A percentile compares a stretch with the other conserved stretches of the same genome.
These are phyloP conservation scores for Spodoptera exigua DNA, from an alignment of 2,888 invertebrate genomes.

Conservation along the genomic window DNA sequence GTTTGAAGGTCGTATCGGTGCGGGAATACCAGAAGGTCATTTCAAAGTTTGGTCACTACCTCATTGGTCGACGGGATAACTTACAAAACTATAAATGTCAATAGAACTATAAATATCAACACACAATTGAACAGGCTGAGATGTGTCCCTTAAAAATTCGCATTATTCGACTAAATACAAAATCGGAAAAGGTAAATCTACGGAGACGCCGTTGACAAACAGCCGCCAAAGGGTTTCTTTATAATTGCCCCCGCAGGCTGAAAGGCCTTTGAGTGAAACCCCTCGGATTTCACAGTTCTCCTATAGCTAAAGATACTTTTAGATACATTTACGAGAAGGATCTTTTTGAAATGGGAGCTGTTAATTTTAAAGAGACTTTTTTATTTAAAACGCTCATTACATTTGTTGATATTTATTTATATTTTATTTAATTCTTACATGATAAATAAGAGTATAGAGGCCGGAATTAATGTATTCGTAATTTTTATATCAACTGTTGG, in stretches of 20 bases:
- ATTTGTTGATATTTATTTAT: too few species aligned
- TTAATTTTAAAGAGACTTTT: too few species aligned
- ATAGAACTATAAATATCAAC: neutral
- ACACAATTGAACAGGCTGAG: neutral
- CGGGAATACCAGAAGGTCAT: too few species aligned
- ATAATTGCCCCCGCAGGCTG: slow-evolving; percentile 57
- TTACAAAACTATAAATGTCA: neutral
- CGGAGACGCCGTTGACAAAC: slow-evolving; percentile 49
- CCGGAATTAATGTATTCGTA: too few species aligned
- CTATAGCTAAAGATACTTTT: slow-evolving; percentile 13
- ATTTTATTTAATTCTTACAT: too few species aligned
- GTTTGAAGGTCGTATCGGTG: too few species aligned
- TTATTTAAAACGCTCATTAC: too few species aligned
- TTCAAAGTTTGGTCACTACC: too few species aligned
- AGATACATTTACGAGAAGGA: slow-evolving; percentile 12
- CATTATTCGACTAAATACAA: slow-evolving; percentile 36
- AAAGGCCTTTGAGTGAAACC: slow-evolving; percentile 55
- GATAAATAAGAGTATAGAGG: too few species aligned
- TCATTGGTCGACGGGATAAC: too few species aligned
- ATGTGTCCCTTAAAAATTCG: slow-evolving; percentile 10
- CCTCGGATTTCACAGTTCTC: slow-evolving; percentile 44
- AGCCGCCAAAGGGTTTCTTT: slow-evolving; percentile 50
- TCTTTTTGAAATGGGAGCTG: too few species aligned
- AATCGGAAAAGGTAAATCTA: slow-evolving; percentile 55
- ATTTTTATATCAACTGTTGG: too few species aligned